A percentile compares a stretch with the other conserved stretches of the same genome.
These are phyloP conservation scores for Ctena decussata DNA, from an alignment of 2,888 invertebrate species.

Conservation along the genomic window DNA sequence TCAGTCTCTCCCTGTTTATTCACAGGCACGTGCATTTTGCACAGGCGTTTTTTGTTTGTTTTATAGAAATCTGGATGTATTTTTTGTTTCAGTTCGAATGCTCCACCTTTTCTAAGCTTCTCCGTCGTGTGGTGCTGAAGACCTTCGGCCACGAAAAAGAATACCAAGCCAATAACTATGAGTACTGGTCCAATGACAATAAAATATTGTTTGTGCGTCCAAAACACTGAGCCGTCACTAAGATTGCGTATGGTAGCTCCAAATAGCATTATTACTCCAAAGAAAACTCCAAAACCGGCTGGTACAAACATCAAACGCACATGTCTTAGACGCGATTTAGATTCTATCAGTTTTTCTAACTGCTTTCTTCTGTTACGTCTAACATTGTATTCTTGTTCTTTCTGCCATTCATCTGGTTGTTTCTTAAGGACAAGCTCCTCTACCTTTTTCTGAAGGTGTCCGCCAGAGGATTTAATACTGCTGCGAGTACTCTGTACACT, in stretches of 20 bases:
- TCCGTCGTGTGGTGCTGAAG: slow-evolving; percentile 28
- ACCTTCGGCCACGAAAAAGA: slow-evolving; percentile 39
- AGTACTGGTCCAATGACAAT: slow-evolving; percentile 37
- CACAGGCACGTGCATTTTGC: neutral
- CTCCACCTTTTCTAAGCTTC: slow-evolving; percentile 26
- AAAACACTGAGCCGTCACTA: slow-evolving; percentile 53
- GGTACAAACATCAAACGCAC: slow-evolving; percentile 26
- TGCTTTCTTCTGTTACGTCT: slow-evolving; percentile 34
- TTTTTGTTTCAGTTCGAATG: slow-evolving; percentile 26
- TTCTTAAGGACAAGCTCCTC: slow-evolving; percentile 42
- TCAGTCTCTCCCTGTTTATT: neutral
- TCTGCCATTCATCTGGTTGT: slow-evolving; percentile 54
- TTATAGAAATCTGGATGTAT: slow-evolving; percentile 59
- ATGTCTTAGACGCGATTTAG: slow-evolving; percentile 4
- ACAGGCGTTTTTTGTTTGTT: neutral
- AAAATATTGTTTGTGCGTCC: slow-evolving; percentile 35
- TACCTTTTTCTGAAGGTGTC: slow-evolving; percentile 39
- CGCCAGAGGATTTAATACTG: neutral
- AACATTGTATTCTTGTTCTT: slow-evolving; percentile 47
- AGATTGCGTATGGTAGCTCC: slow-evolving; percentile 48
- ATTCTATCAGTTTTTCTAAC: slow-evolving; percentile 32
- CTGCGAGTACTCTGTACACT: neutral
- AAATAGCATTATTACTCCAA: slow-evolving; percentile 39
- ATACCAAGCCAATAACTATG: slow-evolving; percentile 32
- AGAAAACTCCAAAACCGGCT: slow-evolving; percentile 1